These are phyloP conservation scores for Dorcus parallelipipedus DNA, from an alignment of 2,888 invertebrate genomes.

Conservation along the genomic window DNA sequence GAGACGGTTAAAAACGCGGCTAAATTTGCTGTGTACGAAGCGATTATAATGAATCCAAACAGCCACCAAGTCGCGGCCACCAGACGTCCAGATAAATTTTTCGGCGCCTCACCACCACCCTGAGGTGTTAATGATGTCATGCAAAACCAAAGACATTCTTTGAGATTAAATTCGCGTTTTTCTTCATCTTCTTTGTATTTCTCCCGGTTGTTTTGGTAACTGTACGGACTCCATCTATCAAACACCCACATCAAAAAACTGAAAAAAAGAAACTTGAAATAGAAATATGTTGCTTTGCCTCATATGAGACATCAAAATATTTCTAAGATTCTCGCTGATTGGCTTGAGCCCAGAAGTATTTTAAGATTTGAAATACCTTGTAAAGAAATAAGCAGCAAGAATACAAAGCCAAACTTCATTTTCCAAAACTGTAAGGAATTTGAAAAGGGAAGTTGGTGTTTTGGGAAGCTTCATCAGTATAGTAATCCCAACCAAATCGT, in stretches of 20 bases:
- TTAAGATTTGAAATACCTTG: constrained; percentile 58
- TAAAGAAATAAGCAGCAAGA: constrained; percentile 90
- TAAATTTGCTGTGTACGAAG: constrained; percentile 96
- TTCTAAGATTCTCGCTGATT: too few species aligned
- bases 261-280: constrained; percentile 29
- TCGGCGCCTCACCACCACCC: constrained; percentile 94
- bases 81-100: constrained; percentile 90
- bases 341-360: neutral
- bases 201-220: constrained; percentile 90
- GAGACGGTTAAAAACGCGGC: constrained; percentile 96
- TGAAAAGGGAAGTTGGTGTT: constrained; percentile 88
- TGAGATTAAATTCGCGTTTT: constrained; percentile 89
- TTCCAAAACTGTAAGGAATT: constrained; percentile 94
- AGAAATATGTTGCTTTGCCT: neutral
- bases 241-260: constrained; percentile 94
- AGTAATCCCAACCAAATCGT: constrained; percentile 95
- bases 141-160: constrained; percentile 98
- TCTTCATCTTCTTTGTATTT: constrained; percentile 92
- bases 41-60: constrained; percentile 98
- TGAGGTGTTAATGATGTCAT: constrained; percentile 97
- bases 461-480: constrained; percentile 92
- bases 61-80: constrained; percentile 99
- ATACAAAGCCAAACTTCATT: constrained; percentile 97
- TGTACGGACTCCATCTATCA: constrained; percentile 96
- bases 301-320: neutral